Evolutionary conservation across 2,797 vertebrate genomes (phyloP).

Genomic region (Pantherophis vulpinus): DNA sequence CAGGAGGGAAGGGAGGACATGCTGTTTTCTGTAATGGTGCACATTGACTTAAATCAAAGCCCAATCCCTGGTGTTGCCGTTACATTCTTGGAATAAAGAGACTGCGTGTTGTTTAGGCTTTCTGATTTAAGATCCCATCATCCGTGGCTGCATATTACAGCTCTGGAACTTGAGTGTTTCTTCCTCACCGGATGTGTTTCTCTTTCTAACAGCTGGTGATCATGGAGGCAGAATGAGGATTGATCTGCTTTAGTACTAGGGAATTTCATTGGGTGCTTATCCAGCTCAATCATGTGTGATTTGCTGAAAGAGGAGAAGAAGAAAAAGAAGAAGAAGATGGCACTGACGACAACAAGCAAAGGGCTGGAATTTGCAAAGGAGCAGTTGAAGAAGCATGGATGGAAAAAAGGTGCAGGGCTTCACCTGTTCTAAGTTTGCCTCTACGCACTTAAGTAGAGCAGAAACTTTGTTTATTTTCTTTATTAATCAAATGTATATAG

Average conservation of each 20-base stretch:
- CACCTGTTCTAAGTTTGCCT: neutral
- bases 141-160: neutral
- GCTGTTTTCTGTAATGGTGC: neutral
- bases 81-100: neutral
- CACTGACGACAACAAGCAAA: neutral
- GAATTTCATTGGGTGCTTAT: neutral
- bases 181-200: too few relatives aligned
- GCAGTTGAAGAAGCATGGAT: constrained; percentile 65
- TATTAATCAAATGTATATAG: neutral
- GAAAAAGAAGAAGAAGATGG: neutral
- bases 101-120: neutral
- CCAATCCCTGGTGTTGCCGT: neutral
- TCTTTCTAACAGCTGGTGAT: neutral
- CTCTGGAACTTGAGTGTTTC: neutral
- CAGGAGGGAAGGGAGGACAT: neutral
- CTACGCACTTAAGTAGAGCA: neutral
- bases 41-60: neutral
- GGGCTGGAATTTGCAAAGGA: constrained; percentile 69
- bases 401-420: constrained; percentile 59
- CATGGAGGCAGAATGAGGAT: neutral
- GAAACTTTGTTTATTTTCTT: neutral
- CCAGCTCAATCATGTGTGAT: constrained; percentile 47
- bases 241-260: neutral
- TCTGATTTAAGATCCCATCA: neutral
- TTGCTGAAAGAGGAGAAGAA: constrained; percentile 27